A percentile compares a stretch with the other conserved stretches of the same genome.
These are phyloP conservation scores for Smutsia temminckii DNA, from an alignment of 2,797 vertebrate genomes.

Conservation along the genomic window DNA sequence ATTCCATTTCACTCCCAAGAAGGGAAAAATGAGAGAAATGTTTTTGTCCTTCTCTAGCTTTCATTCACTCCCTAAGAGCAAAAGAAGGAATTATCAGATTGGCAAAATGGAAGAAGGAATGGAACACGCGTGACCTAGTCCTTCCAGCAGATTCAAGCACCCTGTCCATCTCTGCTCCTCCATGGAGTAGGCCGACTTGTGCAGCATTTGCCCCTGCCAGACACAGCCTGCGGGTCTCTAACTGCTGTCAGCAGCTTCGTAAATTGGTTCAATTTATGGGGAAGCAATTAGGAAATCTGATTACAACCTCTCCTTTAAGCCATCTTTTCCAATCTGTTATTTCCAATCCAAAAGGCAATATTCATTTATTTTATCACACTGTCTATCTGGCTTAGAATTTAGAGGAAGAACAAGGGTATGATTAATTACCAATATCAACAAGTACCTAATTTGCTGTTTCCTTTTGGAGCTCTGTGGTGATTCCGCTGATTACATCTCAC, in stretches of 20 bases:
- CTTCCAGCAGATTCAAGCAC: not conserved
- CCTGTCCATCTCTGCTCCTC: not conserved
- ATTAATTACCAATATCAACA: conserved; percentile 36
- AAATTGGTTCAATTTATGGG: not conserved
- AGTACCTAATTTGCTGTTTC: not conserved
- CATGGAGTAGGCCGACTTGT: fast-evolving
- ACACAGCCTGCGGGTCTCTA: not conserved
- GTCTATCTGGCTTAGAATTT: not conserved
- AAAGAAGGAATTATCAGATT: not conserved
- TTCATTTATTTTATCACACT: not conserved
- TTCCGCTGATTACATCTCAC: not conserved
- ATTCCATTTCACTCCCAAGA: not conserved
- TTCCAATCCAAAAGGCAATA: not conserved
- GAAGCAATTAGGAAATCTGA: not conserved
- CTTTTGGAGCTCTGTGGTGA: not conserved
- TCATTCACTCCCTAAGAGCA: not conserved
- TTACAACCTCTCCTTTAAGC: not conserved
- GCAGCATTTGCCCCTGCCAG: not conserved
- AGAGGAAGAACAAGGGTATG: not conserved
- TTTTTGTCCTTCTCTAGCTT: not conserved
- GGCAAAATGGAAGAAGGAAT: not conserved
- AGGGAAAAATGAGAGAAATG: not conserved
- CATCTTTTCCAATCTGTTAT: not conserved
- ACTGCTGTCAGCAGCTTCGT: not conserved
- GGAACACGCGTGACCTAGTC: fast-evolving